A percentile compares a stretch with the other conserved stretches of the same genome.
phyloP scores from a whole-genome alignment of 2,888 invertebrate genomes.

The Carabus problematicus region DNA sequence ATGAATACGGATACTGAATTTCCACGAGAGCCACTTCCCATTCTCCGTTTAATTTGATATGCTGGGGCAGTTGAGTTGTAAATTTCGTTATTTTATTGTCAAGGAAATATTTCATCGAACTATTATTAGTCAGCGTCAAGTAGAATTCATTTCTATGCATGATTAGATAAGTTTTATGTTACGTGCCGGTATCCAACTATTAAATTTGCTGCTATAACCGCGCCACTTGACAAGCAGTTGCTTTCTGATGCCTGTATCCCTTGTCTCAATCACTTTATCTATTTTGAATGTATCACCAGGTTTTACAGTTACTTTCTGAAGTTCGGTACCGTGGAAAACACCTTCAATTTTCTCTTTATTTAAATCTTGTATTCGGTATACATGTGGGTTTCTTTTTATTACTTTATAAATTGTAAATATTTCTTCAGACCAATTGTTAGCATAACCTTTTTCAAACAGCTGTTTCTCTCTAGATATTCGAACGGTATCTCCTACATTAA shows the following conservation, averaged over 20 bases:
- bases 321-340: too few species aligned
- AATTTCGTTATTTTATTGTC: conserved; percentile 49
- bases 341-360: too few species aligned
- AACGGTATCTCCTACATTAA: too few species aligned
- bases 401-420: too few species aligned
- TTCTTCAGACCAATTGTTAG: too few species aligned
- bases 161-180: background rate
- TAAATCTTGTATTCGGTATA: too few species aligned
- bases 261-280: too few species aligned
- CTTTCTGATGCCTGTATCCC: conserved; percentile 14
- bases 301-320: too few species aligned
- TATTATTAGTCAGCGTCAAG: conserved; percentile 47
- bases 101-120: conserved; percentile 47
- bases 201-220: conserved; percentile 13
- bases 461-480: too few species aligned
- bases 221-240: conserved; percentile 19
- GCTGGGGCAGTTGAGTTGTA: conserved; percentile 46
- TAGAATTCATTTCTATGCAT: conserved; percentile 45
- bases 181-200: conserved; percentile 15
- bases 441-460: too few species aligned
- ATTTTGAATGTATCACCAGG: too few species aligned
- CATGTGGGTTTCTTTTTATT: too few species aligned
- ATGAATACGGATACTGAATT: conserved; percentile 14
- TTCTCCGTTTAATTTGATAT: conserved; percentile 44
- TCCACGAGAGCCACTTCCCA: conserved; percentile 46